Evolutionary conservation across 2,113 vertebrate species (phyloP), one percentile per base, ranked within the genome.

Genomic region (Erpornis zantholeuca): DNA sequence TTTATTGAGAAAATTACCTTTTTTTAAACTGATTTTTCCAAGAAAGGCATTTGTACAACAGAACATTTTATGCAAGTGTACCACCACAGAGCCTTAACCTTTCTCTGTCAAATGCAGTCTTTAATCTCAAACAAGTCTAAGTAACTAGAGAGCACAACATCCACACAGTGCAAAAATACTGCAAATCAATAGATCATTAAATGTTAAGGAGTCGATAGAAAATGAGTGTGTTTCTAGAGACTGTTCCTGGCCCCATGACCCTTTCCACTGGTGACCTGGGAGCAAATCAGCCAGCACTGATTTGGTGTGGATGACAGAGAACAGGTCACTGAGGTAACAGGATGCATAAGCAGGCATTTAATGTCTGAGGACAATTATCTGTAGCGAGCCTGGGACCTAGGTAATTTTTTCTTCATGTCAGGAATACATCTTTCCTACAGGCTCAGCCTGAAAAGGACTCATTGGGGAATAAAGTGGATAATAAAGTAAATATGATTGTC

Each of bases 351-450:
- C 19, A 61, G 36, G 53, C 2, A 6, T 76, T 88, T 42, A 69
- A 53, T 73, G 36, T 31, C 40, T 36, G 36, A 86, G 45, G 15
- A 60, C 31, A 70, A 23, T 53, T 72, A 33, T 9, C 19, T 23
- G 20, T 25, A 57, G 17, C 0, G 0, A 82, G 44, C 36, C 45
- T 45, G 44, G 40, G 47, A 50, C 45, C 40, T 28, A 61, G 28
- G 25, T 6, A 6, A 60, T 69, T 79, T 71, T 80, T 80, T 25
- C 28, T 80, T 14, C 5, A 45, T 88, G 45, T 47, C 57, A 76
- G 12, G 44, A 66, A 66, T 66, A 15, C 45, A 44, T 80, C 17
- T 45, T 5, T 60, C 57, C 21, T 71, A 15, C 40, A 64, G 35
- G n/a, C 33, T 69, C 42, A 73, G 52, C 49, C 70, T 90, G 66